Conservation (phyloP, 2,113 vertebrate species). For the Macquaria ambigua region DNA sequence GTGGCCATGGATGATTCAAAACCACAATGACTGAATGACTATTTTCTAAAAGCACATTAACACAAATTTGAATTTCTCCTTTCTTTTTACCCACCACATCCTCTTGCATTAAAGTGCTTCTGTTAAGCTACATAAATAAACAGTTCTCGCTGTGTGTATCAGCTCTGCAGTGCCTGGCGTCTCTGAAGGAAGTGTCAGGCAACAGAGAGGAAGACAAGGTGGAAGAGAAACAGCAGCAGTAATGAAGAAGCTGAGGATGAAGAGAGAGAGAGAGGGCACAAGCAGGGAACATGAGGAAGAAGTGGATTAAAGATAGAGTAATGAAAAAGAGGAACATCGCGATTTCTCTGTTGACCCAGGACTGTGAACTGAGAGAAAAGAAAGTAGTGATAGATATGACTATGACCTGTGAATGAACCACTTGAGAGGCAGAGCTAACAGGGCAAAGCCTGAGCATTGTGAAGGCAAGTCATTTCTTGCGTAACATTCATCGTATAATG, state of each 20-base stretch:
- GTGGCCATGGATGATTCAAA: not conserved
- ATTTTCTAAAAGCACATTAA: conserved; percentile 8
- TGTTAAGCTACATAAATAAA: not conserved
- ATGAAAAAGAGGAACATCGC: not conserved
- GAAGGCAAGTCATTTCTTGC: not conserved
- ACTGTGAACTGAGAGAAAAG: not conserved
- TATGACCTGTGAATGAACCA: not conserved
- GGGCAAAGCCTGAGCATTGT: not conserved
- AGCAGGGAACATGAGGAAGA: not conserved
- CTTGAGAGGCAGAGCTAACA: not conserved
- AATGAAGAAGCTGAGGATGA: not conserved
- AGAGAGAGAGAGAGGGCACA: not conserved
- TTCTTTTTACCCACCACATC: not conserved
- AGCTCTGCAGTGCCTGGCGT: not conserved
- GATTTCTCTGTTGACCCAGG: not conserved
- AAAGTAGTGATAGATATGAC: not conserved
- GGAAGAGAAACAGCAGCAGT: not conserved
- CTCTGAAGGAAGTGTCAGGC: not conserved
- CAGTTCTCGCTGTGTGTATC: not conserved
- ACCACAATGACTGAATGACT: not conserved
- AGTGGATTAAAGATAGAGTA: not conserved
- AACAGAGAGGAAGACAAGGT: not conserved
- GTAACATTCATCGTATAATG: not conserved
- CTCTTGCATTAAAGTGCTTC: not conserved
- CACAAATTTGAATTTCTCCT: not conserved